phyloP scores from a whole-genome alignment of 2,888 invertebrate genomes.

The Megalurothrips usitatus region DNA sequence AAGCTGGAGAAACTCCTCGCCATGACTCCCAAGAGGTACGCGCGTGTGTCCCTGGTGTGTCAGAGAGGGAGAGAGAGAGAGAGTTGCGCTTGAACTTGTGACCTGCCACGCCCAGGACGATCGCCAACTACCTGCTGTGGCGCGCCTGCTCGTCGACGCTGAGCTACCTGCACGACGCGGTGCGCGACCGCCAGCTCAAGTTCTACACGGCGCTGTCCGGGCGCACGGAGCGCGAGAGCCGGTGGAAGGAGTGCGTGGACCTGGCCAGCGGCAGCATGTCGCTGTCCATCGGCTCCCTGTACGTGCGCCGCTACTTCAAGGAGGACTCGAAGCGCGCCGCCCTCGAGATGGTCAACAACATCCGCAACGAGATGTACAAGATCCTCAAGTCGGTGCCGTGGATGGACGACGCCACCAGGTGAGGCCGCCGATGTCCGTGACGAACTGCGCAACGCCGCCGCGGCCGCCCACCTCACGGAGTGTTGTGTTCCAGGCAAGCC shows the following conservation, averaged over 20 bases:
- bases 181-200: constrained; percentile 71
- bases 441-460: background rate
- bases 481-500: constrained; percentile 48
- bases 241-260: constrained; percentile 90
- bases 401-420: constrained; percentile 83
- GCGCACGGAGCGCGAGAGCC: constrained; percentile 74
- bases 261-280: constrained; percentile 62
- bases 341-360: constrained; percentile 81
- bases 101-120: background rate
- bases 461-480: background rate
- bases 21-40: constrained; percentile 55
- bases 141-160: constrained; percentile 76
- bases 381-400: constrained; percentile 77
- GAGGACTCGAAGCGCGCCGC: constrained; percentile 78
- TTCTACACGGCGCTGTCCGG: constrained; percentile 79
- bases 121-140: constrained; percentile 91
- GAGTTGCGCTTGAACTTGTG: background rate
- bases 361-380: constrained; percentile 73
- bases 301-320: constrained; percentile 82
- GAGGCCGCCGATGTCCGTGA: constrained; percentile 34
- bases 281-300: constrained; percentile 65
- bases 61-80: background rate
- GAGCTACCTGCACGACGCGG: constrained; percentile 71
- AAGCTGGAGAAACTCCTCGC: constrained; percentile 61
- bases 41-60: too few relatives aligned